Percentiles rank a stretch among this genome's conserved stretches.
Conservation (phyloP, 2,113 vertebrate genomes). For the Ictalurus punctatus region DNA sequence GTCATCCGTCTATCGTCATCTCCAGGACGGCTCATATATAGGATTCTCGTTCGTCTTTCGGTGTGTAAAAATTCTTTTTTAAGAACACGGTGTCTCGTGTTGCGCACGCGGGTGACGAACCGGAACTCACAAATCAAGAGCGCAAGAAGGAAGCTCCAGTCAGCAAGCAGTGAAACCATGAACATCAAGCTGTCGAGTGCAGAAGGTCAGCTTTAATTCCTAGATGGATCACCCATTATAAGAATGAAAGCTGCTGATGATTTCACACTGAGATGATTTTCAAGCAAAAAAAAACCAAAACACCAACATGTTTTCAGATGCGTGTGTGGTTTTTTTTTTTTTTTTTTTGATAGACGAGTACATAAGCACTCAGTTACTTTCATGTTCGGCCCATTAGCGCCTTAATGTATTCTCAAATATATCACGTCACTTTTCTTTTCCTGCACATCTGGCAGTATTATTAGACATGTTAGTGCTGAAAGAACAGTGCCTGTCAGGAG, state of each 20-base stretch:
- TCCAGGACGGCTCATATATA: neutral
- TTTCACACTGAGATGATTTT: neutral
- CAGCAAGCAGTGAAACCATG: slow-evolving; percentile 38
- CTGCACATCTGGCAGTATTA: neutral
- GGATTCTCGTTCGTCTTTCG: neutral
- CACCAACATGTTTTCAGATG: too few species aligned
- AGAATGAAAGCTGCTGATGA: neutral
- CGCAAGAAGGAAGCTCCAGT: neutral
- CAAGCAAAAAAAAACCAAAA: too few species aligned
- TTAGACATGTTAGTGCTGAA: neutral
- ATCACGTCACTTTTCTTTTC: neutral
- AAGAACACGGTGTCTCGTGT: neutral
- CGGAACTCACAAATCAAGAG: slow-evolving; percentile 27
- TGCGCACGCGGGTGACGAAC: neutral
- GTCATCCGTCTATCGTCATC: neutral
- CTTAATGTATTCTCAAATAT: neutral
- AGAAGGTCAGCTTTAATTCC: neutral
- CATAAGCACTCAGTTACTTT: neutral
- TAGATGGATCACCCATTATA: neutral
- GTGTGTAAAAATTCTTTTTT: neutral
- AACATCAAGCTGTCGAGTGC: neutral
- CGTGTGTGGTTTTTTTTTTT: neutral
- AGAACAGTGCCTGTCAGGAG: neutral
- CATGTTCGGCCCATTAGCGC: neutral
- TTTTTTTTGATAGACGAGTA: neutral